A percentile compares a stretch with the other conserved stretches of the same genome.
Conservation (phyloP, 37 sponge, comb jelly and placozoan genomes). For the Oscarella lobularis region DNA sequence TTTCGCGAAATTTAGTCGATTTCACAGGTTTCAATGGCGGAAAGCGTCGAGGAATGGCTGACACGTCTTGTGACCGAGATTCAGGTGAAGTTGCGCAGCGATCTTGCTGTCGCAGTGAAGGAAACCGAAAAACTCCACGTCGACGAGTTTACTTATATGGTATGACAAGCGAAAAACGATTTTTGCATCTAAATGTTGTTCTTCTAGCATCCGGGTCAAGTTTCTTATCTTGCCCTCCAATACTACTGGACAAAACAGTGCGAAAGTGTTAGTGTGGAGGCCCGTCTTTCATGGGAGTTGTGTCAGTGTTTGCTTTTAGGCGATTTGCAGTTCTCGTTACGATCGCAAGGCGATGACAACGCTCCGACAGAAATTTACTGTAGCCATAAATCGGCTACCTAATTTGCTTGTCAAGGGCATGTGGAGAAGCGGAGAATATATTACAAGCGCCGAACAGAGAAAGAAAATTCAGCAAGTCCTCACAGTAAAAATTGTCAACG, state of each 20-base stretch:
- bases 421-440: neutral
- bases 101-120: neutral
- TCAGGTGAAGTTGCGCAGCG: neutral
- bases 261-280: slow-evolving; percentile 19
- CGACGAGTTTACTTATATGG: neutral
- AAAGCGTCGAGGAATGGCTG: neutral
- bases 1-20: no score
- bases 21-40: no score
- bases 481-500: neutral
- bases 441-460: no score
- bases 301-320: neutral
- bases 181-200: neutral
- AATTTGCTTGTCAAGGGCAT: neutral
- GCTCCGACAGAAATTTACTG: neutral
- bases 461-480: neutral
- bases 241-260: slow-evolving; percentile 72
- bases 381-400: neutral
- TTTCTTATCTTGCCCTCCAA: slow-evolving; percentile 47
- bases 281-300: neutral
- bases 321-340: neutral
- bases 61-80: neutral
- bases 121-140: neutral
- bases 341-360: neutral
- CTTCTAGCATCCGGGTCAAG: slow-evolving; percentile 32
- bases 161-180: neutral